Evolutionary conservation across 2,113 vertebrate species (phyloP), one percentile per base, ranked within the genome.

Genomic region (Laterallus jamaicensis): DNA sequence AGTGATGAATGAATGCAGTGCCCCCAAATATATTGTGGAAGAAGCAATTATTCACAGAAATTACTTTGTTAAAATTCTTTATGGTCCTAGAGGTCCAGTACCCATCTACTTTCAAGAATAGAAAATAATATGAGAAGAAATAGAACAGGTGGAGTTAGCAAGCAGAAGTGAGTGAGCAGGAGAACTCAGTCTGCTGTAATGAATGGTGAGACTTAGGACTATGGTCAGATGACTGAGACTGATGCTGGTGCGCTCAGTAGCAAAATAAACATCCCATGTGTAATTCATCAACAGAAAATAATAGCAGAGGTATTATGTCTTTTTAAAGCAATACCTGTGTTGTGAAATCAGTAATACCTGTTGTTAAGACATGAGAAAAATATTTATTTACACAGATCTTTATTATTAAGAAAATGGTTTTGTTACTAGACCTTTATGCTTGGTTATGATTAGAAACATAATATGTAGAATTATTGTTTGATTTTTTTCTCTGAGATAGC

Each of bases 401-500:
- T 85, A 32, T 92, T 47, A 26, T 66, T 86, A 32, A 85, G 37
- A 42, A 60, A 75, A 50, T 13, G 1, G 5, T 66, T 80, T 54
- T 81, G 9, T 67, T 28, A 28, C 19, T 62, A 49, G 50, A 42
- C 15, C 13, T 73, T 82, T 85, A 12, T 74, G 15, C 11, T 39
- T 68, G 37, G 42, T 50, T 86, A 62, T 52, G 79, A 44, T 52
- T 56, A 81, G 42, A 50, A 85, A 66, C 15, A 60, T 6, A 82
- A 54, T 21, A 73, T 47, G 35, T 40, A 50, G 66, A 86, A 74
- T 56, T 77, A 11, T 11, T 76, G 4, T 90, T 84, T 75, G 18
- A 35, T 95, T 92, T 85, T 95, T 86, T 56, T 88, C 66, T 85
- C 49, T 85, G 73, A 50, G 91, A 68, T 28, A 75, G 40, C 68